Percentiles rank a stretch among this genome's conserved stretches.
These are phyloP conservation scores for Motacilla alba DNA, from an alignment of 2,113 vertebrate species.

Conservation along the genomic window DNA sequence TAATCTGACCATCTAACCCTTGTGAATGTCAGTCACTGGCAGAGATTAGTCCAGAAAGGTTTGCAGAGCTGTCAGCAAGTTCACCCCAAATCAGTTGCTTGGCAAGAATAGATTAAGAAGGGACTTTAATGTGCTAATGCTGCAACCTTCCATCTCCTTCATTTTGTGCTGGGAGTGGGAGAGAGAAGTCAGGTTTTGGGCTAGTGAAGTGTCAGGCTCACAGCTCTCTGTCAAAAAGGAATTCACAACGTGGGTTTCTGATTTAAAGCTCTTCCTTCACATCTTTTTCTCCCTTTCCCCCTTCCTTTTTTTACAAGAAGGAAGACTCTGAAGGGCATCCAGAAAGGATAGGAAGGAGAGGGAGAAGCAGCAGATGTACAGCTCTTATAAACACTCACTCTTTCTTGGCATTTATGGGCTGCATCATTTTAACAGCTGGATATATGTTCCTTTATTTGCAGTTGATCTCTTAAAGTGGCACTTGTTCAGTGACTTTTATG, in stretches of 20 bases:
- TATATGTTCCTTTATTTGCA: not conserved
- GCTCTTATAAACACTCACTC: not conserved
- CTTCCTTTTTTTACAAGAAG: not conserved
- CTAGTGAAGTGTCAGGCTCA: not conserved
- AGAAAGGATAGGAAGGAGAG: not conserved
- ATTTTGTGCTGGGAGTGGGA: not conserved
- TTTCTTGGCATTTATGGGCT: not conserved
- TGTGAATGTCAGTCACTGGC: not conserved
- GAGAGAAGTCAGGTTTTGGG: not conserved
- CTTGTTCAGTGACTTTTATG: not conserved
- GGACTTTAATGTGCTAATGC: not conserved
- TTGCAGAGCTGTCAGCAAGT: slow-evolving; percentile 17
- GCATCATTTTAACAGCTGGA: not conserved
- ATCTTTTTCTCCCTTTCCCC: accelerated
- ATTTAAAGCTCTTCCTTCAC: not conserved
- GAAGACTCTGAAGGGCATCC: not conserved
- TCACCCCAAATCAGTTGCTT: not conserved
- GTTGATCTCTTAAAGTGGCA: not conserved
- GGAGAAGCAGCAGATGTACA: not conserved
- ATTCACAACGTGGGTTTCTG: not conserved
- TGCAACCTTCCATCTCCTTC: not conserved
- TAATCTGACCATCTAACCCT: not conserved
- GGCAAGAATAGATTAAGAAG: not conserved
- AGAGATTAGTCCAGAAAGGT: not conserved
- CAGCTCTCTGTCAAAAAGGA: not conserved